Conservation (phyloP, 1,140 invertebrate species). For the Anthonomus grandis region DNA sequence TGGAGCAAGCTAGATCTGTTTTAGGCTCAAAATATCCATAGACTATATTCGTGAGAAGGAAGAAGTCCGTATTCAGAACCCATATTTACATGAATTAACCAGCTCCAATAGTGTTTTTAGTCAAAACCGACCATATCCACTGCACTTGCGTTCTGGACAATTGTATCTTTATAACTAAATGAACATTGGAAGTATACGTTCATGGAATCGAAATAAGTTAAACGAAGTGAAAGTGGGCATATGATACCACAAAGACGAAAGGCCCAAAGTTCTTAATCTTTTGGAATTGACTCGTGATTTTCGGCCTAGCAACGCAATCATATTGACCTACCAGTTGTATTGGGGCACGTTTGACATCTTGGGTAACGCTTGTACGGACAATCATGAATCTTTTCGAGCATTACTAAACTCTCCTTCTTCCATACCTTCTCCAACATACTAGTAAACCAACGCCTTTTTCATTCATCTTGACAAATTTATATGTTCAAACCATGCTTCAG, state of each 20-base stretch:
- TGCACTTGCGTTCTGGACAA: constrained; percentile 88
- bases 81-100: constrained; percentile 64
- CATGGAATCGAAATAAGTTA: constrained; percentile 97
- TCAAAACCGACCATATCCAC: constrained; percentile 58
- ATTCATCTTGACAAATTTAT: too few species aligned
- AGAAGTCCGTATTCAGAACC: constrained; percentile 69
- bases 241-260: constrained; percentile 88
- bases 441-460: too few species aligned
- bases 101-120: constrained; percentile 56
- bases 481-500: too few species aligned
- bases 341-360: constrained; percentile 89
- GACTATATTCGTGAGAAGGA: constrained; percentile 64
- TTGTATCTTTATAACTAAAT: constrained; percentile 93
- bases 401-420: too few species aligned
- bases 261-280: constrained; percentile 95
- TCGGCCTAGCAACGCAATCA: constrained; percentile 87
- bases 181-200: constrained; percentile 95
- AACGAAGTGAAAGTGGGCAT: constrained; percentile 94
- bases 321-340: constrained; percentile 90
- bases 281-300: constrained; percentile 93
- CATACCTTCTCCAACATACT: too few species aligned
- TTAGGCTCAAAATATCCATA: constrained; percentile 79
- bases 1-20: constrained; percentile 72
- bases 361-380: constrained; percentile 89
- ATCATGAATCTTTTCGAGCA: too few species aligned